Conservation (phyloP, 2,888 invertebrate species). For the Lydus trimaculatus region DNA sequence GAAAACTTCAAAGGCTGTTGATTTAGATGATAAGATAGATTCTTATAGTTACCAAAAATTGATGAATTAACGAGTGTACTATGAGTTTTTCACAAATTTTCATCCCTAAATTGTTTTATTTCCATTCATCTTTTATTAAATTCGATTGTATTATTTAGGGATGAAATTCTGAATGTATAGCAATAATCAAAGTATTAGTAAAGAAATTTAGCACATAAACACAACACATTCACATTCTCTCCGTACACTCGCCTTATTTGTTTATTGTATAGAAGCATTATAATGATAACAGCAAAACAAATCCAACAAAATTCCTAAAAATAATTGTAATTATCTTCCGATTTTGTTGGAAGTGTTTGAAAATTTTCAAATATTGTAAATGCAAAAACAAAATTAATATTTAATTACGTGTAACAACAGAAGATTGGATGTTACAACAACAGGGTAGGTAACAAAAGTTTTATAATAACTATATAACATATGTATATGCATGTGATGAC, state of each 20-base stretch:
- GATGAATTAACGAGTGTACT: constrained; percentile 24
- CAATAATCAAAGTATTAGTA: constrained; percentile 30
- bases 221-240: constrained; percentile 1
- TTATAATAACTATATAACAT: constrained; percentile 34
- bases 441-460: constrained; percentile 41
- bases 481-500: constrained; percentile 17
- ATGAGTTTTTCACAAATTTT: background rate
- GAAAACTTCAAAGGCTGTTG: constrained; percentile 50
- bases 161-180: constrained; percentile 27
- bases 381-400: constrained; percentile 15
- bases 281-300: background rate
- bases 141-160: background rate
- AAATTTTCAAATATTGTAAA: constrained; percentile 19
- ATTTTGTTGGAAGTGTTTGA: background rate
- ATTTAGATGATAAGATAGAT: constrained; percentile 36
- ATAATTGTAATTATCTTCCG: constrained; percentile 7
- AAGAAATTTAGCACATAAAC: constrained; percentile 11
- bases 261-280: background rate
- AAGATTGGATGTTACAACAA: constrained; percentile 29
- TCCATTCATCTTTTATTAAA: background rate
- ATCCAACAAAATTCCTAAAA: constrained; percentile 16
- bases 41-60: constrained; percentile 13
- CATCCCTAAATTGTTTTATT: background rate
- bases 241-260: constrained; percentile 24
- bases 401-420: constrained; percentile 15